A percentile compares a stretch with the other conserved stretches of the same genome.
phyloP scores from a whole-genome alignment of 2,888 invertebrate genomes.

The Pheosia gnoma region DNA sequence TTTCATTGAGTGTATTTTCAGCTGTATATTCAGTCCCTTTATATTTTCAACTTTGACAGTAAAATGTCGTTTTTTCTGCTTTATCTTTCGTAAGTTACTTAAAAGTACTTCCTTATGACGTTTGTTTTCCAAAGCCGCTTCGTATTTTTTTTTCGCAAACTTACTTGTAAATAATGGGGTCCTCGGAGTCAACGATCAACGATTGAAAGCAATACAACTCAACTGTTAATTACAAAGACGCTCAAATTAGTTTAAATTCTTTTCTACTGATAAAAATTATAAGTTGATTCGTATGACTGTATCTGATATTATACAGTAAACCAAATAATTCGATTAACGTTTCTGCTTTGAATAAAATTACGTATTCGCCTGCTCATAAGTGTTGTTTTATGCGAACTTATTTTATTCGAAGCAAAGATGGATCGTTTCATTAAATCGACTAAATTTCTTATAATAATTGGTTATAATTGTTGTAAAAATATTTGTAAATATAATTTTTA shows the following conservation, averaged over 20 bases:
- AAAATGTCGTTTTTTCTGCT: constrained; percentile 48
- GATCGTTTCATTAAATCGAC: neutral
- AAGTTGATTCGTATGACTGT: constrained; percentile 1
- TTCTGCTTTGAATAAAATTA: constrained; percentile 19
- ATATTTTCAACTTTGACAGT: constrained; percentile 67
- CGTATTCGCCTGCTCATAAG: neutral
- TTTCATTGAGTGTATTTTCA: constrained; percentile 38
- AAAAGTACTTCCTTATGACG: constrained; percentile 22
- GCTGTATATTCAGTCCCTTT: constrained; percentile 44
- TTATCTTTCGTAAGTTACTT: constrained; percentile 24
- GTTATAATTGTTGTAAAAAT: neutral
- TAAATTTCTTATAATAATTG: neutral
- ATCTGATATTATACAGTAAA: neutral
- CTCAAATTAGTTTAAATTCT: constrained; percentile 73
- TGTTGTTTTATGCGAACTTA: neutral
- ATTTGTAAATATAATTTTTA: constrained; percentile 48
- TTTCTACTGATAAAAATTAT: constrained; percentile 57
- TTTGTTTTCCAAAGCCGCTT: constrained; percentile 35
- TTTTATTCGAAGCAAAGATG: constrained; percentile 25
- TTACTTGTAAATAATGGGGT: constrained; percentile 33
- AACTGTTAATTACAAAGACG: constrained; percentile 62
- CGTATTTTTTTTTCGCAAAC: constrained; percentile 29
- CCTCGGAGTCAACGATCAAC: constrained; percentile 65
- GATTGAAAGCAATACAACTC: constrained; percentile 71
- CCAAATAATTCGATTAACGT: neutral